Evolutionary conservation across 2,113 vertebrate genomes (phyloP).

Genomic region (Sphaerodactylus townsendi): DNA sequence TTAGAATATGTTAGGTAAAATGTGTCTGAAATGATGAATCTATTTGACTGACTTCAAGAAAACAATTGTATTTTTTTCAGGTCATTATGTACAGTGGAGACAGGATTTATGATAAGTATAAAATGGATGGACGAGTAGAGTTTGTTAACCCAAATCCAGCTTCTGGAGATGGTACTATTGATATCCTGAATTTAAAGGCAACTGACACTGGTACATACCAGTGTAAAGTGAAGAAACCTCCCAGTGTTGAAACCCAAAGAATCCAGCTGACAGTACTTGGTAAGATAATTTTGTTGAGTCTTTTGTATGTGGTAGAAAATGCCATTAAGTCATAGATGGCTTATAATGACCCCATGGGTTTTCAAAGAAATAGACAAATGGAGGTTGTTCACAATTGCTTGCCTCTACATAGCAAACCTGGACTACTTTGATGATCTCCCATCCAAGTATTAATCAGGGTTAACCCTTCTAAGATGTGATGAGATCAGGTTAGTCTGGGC

Average conservation of each 20-base stretch:
- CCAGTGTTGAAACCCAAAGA: constrained; percentile 85
- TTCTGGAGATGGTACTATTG: constrained; percentile 90
- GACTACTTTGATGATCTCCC: too few species aligned
- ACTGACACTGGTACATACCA: constrained; percentile 89
- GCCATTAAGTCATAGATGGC: too few species aligned
- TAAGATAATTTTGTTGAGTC: constrained; percentile 64
- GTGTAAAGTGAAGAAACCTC: constrained; percentile 96
- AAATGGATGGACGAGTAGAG: constrained; percentile 83
- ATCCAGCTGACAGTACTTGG: constrained; percentile 89
- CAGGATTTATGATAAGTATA: constrained; percentile 82
- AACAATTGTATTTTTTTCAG: constrained; percentile 61
- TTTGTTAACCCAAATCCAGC: constrained; percentile 84
- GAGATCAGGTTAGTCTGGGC: too few species aligned
- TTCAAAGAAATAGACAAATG: too few species aligned
- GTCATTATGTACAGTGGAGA: constrained; percentile 89
- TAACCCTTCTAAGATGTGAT: too few species aligned
- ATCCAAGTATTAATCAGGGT: too few species aligned
- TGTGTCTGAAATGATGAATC: background rate
- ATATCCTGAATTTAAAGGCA: constrained; percentile 82
- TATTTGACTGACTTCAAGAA: background rate
- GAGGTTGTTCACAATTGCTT: background rate
- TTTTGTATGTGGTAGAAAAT: background rate
- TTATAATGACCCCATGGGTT: background rate
- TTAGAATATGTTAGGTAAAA: background rate
- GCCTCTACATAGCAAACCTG: background rate